phyloP scores from a whole-genome alignment of 2,113 vertebrate genomes.

The Motacilla tschutschensis region DNA sequence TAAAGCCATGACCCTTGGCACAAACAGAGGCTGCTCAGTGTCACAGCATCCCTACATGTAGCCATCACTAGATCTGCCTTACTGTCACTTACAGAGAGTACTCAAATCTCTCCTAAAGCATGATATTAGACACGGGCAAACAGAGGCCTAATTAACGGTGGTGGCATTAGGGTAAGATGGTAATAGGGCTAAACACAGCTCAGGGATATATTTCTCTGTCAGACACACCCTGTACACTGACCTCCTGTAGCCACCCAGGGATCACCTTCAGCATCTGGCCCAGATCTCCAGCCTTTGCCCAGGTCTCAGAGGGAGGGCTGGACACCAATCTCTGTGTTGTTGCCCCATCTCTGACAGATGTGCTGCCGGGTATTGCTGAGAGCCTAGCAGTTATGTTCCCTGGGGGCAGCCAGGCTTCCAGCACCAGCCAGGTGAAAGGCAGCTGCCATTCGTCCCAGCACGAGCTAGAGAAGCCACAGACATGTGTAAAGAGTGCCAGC shows the following conservation, averaged over 20 bases:
- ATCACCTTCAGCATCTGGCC: background rate
- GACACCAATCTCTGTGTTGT: background rate
- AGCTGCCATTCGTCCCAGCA: slow-evolving; percentile 25
- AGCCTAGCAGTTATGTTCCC: background rate
- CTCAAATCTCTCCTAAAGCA: background rate
- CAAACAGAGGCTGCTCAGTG: fast-evolving
- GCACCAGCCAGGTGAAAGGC: background rate
- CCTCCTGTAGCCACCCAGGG: background rate
- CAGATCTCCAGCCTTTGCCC: background rate
- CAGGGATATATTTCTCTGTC: background rate
- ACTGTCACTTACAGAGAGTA: background rate
- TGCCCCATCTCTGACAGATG: background rate
- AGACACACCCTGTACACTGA: background rate
- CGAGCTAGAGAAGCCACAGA: slow-evolving; percentile 62
- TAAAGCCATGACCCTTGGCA: background rate
- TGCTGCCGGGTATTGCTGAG: background rate
- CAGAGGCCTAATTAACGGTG: background rate
- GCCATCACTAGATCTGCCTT: background rate
- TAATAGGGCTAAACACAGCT: background rate
- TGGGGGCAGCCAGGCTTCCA: background rate
- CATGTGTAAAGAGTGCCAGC: slow-evolving; percentile 46
- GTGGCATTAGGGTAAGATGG: background rate
- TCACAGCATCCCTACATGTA: fast-evolving
- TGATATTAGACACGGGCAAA: background rate
- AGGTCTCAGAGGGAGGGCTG: background rate